Evolutionary conservation across 2,888 invertebrate genomes (phyloP).

Genomic region (Rhopalosiphum nymphaeae): DNA sequence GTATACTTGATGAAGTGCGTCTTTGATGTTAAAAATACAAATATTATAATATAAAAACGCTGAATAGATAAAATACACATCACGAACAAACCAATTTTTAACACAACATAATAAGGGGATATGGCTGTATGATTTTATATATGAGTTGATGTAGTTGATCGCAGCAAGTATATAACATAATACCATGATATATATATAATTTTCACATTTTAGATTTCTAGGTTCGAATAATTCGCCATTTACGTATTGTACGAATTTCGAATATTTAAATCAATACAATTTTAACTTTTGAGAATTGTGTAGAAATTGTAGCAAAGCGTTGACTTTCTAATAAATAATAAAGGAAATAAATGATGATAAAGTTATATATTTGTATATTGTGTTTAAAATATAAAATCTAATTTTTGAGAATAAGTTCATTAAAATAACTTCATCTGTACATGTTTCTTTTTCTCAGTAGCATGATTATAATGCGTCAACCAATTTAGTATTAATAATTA

Average conservation of each 20-base stretch:
- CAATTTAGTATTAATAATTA: not conserved
- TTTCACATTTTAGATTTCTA: not conserved
- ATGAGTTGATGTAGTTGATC: not conserved
- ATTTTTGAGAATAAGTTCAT: not conserved
- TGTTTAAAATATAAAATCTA: not conserved
- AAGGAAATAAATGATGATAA: not conserved
- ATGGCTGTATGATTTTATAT: not conserved
- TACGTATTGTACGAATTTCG: not conserved
- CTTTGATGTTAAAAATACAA: too few relatives aligned
- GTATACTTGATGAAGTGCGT: too few relatives aligned
- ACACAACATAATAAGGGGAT: not conserved
- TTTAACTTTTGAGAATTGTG: not conserved
- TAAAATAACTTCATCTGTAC: not conserved
- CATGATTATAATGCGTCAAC: not conserved
- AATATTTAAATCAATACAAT: not conserved
- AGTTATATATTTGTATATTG: not conserved
- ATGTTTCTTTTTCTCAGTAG: not conserved
- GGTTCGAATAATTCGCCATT: not conserved
- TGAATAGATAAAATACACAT: not conserved
- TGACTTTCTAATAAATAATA: not conserved
- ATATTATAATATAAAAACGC: not conserved
- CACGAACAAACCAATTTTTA: not conserved
- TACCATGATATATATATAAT: not conserved
- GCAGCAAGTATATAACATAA: not conserved
- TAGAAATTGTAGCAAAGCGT: not conserved